phyloP scores from a whole-genome alignment of 2,797 vertebrate species.

The Enteromius paludinosus region DNA sequence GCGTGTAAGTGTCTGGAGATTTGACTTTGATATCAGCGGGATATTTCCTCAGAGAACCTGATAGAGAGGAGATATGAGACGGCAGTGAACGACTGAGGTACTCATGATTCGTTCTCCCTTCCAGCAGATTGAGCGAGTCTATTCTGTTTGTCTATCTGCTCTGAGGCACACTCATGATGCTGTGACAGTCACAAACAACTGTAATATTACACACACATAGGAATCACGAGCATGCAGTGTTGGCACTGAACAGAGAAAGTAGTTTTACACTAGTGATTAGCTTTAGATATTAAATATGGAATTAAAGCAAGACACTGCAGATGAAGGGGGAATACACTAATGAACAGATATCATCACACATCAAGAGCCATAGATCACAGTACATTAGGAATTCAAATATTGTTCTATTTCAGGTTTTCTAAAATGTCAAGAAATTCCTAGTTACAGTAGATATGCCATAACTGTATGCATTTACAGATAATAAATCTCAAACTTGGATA shows the following conservation, averaged over 20 bases:
- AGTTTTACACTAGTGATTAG: background rate
- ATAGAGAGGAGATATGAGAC: slow-evolving; percentile 52
- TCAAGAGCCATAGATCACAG: background rate
- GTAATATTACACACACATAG: background rate
- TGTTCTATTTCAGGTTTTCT: background rate
- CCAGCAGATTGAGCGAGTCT: background rate
- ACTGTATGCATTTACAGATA: background rate
- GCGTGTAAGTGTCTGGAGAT: slow-evolving; percentile 84
- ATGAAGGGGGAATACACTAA: background rate
- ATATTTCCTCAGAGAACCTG: slow-evolving; percentile 89
- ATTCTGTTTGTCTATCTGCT: background rate
- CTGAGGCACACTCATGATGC: background rate
- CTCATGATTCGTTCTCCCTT: background rate
- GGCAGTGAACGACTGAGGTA: slow-evolving; percentile 25
- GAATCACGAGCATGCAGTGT: background rate
- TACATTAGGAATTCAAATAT: background rate
- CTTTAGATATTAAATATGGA: background rate
- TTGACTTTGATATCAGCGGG: slow-evolving; percentile 94
- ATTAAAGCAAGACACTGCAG: background rate
- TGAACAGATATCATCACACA: background rate
- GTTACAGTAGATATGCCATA: background rate
- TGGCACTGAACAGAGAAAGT: background rate
- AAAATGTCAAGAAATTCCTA: background rate
- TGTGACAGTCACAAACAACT: background rate
- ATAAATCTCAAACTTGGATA: background rate